Evolutionary conservation across 2,113 vertebrate species (phyloP).

Genomic region (Chinchilla lanigera): DNA sequence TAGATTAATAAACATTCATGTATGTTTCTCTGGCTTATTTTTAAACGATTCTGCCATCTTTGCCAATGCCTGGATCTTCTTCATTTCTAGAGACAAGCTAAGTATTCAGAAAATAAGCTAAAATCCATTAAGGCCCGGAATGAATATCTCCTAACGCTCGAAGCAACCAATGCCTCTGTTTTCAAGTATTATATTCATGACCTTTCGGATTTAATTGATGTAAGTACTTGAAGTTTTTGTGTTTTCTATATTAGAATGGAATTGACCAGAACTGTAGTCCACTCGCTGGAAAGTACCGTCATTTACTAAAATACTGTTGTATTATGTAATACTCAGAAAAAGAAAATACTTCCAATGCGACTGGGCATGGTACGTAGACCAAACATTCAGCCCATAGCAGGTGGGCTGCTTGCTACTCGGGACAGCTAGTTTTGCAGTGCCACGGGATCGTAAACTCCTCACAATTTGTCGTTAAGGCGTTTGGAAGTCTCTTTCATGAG

Average conservation of each 20-base stretch:
- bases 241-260: conserved; percentile 59
- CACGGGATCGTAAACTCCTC: not conserved
- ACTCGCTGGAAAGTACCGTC: not conserved
- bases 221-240: conserved; percentile 88
- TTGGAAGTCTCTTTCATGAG: not conserved
- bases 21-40: conserved; percentile 44
- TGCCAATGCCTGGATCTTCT: conserved; percentile 67
- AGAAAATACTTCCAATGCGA: not conserved
- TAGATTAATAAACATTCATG: conserved; percentile 38
- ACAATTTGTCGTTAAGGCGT: not conserved
- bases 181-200: conserved; percentile 99
- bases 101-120: conserved; percentile 99
- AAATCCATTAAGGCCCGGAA: conserved; percentile 99
- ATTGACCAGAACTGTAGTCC: not conserved
- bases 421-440: not conserved
- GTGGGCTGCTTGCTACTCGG: not conserved
- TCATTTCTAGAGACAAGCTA: conserved; percentile 95
- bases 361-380: not conserved
- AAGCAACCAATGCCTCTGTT: conserved; percentile 97
- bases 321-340: not conserved
- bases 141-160: conserved; percentile 98
- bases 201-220: conserved; percentile 97
- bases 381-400: not conserved
- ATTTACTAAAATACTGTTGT: conserved; percentile 10
- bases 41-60: conserved; percentile 53